These are phyloP conservation scores for Heliconius charithonia DNA, from an alignment of 2,888 invertebrate genomes.

Conservation along the genomic window DNA sequence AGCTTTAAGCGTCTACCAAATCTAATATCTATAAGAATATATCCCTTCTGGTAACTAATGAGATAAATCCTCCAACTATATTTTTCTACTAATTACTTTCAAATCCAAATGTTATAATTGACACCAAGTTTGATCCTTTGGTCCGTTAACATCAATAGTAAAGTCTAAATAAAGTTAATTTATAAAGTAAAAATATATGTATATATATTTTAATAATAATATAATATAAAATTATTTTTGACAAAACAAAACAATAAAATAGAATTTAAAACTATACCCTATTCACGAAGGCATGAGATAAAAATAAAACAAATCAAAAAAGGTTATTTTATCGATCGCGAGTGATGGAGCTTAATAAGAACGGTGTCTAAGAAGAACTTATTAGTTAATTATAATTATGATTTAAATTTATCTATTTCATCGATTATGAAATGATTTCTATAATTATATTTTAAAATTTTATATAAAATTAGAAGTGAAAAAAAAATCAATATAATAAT, in stretches of 20 bases:
- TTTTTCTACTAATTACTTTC: constrained; percentile 27
- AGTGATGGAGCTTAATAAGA: no score
- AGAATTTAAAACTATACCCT: background rate
- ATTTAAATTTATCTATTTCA: no score
- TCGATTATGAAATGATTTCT: no score
- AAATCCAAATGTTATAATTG: constrained; percentile 69
- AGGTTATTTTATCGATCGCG: no score
- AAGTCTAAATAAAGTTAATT: constrained; percentile 17
- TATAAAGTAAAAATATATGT: background rate
- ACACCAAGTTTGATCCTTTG: constrained; percentile 68
- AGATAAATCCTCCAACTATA: constrained; percentile 25
- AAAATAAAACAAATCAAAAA: no score
- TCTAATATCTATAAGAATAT: constrained; percentile 21
- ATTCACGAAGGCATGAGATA: no score
- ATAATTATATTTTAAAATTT: no score
- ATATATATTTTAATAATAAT: no score
- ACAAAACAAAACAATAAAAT: background rate
- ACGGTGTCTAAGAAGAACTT: no score
- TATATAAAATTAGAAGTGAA: no score
- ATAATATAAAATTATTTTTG: background rate
- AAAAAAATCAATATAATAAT: no score
- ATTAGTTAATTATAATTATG: no score
- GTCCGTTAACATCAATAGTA: constrained; percentile 58
- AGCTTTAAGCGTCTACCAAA: constrained; percentile 24
- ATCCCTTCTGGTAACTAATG: constrained; percentile 33